Conservation (phyloP, 2,888 invertebrate species). For the Agonopterix subpropinquella region DNA sequence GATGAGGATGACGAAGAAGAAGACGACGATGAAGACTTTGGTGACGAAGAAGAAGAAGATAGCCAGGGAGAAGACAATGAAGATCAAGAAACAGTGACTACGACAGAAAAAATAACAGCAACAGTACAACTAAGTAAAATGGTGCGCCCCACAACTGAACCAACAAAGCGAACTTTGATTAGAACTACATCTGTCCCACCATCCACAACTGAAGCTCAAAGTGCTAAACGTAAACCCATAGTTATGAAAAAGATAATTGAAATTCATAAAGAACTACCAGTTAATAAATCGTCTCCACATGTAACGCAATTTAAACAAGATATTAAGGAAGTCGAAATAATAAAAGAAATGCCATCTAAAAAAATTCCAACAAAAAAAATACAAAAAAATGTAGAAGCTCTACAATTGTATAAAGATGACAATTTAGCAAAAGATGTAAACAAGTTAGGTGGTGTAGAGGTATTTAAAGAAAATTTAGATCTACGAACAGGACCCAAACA, state of each 20-base stretch:
- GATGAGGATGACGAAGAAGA: slow-evolving; percentile 21
- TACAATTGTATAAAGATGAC: slow-evolving; percentile 60
- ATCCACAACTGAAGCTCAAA: slow-evolving; percentile 35
- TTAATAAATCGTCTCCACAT: slow-evolving; percentile 49
- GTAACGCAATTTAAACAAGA: slow-evolving; percentile 58
- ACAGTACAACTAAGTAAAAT: slow-evolving; percentile 16
- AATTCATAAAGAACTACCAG: slow-evolving; percentile 59
- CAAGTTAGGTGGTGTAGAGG: slow-evolving; percentile 58
- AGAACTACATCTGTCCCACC: slow-evolving; percentile 48
- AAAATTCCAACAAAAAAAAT: slow-evolving; percentile 22
- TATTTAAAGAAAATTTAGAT: slow-evolving; percentile 52
- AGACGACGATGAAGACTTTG: slow-evolving; percentile 18
- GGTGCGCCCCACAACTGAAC: slow-evolving; percentile 33
- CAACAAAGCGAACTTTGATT: slow-evolving; percentile 44
- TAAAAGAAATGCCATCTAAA: slow-evolving; percentile 47
- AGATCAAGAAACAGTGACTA: slow-evolving; percentile 15
- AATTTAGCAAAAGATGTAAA: slow-evolving; percentile 60
- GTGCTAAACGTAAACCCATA: slow-evolving; percentile 35
- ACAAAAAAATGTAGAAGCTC: slow-evolving; percentile 38
- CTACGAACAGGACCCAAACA: slow-evolving; percentile 51
- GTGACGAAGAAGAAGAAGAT: slow-evolving; percentile 20
- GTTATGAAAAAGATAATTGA: slow-evolving; percentile 53
- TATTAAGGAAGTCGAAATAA: slow-evolving; percentile 59
- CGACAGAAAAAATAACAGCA: not conserved
- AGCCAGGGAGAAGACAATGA: slow-evolving; percentile 20